Base-by-base conservation (phyloP, 2,888 invertebrate genomes). In the Pseudococcus longispinus region DNA sequence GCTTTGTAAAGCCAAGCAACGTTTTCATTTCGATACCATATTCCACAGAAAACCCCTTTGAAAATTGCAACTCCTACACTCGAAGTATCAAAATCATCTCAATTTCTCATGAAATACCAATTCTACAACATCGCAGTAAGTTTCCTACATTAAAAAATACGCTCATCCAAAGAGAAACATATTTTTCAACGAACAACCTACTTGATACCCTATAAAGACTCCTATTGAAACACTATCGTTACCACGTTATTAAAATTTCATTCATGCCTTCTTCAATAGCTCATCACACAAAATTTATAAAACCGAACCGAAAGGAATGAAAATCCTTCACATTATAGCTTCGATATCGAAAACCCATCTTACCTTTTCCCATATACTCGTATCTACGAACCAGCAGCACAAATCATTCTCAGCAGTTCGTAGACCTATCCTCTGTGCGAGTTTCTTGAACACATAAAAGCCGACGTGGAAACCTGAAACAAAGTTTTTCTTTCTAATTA, bases 401-500 rank as follows among this genome's bases (percentile, higher is more conserved):
- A 18, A 51, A 51, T 51, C 51, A 51, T 8, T 51, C 51, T n/a
- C 37, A 37, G 37, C 37, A 37, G 4, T 9, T 37, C 37, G 37
- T 18, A 46, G 13, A 13, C 2, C 2, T 13, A 51, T 51, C 51
- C n/a, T 51, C n/a, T 51, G 5, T 4, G 18, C 5, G 4, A 46
- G 13, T 46, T 46, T 44, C 46, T 46, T 46, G 51, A n/a, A n/a
- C 46, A 51, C n/a, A 51, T 51, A n/a, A n/a, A 51, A 51, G 13
- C 51, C 15, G 4, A 18, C 11, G 60, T n/a, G n/a, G 46, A 46
- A 83, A 83, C 83, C 83, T 26, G 83, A 83, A 26, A 60, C 51
- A 60, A 84, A 60, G 46, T 32, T 37, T 84, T 60, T 84, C 84
- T 84, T 51, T 51, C 51, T 51, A 84, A 84, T 84, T 84, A 84